Conservation (phyloP, 92 coral and sea anemone genomes). For the Parazoanthus atlanticus region DNA sequence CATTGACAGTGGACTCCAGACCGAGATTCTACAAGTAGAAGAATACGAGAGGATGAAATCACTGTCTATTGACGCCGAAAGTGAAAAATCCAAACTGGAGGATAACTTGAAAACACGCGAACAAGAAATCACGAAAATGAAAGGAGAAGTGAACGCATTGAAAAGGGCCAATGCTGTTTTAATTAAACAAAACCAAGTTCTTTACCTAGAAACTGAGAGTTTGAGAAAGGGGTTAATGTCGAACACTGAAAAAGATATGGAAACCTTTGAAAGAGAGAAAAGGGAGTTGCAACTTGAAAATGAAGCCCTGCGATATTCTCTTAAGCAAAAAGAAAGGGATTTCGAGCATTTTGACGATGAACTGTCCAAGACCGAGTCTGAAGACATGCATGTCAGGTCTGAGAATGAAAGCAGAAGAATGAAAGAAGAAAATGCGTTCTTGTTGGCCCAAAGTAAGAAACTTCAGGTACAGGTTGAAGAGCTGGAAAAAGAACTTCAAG, state of each 20-base stretch:
- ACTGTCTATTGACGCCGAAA: constrained; percentile 68
- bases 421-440: constrained; percentile 72
- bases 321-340: constrained; percentile 59
- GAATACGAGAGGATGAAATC: constrained; percentile 72
- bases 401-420: constrained; percentile 69
- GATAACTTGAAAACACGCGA: constrained; percentile 70
- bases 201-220: constrained; percentile 90
- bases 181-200: constrained; percentile 91
- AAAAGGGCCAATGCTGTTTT: constrained; percentile 87
- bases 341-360: constrained; percentile 61
- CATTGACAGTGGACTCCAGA: constrained; percentile 83
- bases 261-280: constrained; percentile 67
- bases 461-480: constrained; percentile 77
- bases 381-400: constrained; percentile 45
- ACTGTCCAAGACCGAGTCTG: constrained; percentile 60
- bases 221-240: constrained; percentile 56
- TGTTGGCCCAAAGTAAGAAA: constrained; percentile 73
- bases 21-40: constrained; percentile 68
- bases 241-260: constrained; percentile 54
- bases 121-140: constrained; percentile 65
- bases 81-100: constrained; percentile 67
- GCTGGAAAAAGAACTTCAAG: constrained; percentile 50
- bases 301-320: constrained; percentile 59
- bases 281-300: constrained; percentile 70
- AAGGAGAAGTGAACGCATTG: constrained; percentile 81